phyloP scores from a whole-genome alignment of 2,888 invertebrate species.

The Oasisia sp. region DNA sequence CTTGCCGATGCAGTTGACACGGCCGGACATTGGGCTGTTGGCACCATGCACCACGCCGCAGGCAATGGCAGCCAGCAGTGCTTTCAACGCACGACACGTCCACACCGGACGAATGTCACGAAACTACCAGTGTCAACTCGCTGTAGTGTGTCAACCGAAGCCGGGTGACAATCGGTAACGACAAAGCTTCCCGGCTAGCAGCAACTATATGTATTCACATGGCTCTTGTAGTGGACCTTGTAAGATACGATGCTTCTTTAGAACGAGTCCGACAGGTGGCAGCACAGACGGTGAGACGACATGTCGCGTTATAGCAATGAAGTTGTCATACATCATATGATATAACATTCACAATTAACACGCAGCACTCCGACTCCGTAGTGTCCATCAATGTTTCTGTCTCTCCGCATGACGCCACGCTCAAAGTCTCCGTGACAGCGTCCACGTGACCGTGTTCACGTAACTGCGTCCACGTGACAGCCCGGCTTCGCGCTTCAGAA shows the following conservation, averaged over 20 bases:
- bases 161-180: background rate
- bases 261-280: background rate
- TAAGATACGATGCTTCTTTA: background rate
- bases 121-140: background rate
- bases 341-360: background rate
- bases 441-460: background rate
- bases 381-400: conserved; percentile 5
- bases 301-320: background rate
- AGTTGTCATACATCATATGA: background rate
- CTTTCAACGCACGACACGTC: background rate
- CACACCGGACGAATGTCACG: background rate
- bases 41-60: background rate
- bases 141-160: background rate
- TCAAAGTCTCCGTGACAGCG: background rate
- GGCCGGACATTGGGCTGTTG: background rate
- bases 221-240: background rate
- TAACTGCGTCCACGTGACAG: background rate
- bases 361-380: background rate
- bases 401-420: conserved; percentile 11
- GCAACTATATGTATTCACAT: background rate
- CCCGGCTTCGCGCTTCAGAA: conserved; percentile 17
- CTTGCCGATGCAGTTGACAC: background rate
- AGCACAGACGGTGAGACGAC: background rate
- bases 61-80: background rate
- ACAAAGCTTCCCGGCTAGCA: conserved; percentile 8